Conservation (phyloP, 1,140 invertebrate genomes). For the Phymorhynchus buccinoides region DNA sequence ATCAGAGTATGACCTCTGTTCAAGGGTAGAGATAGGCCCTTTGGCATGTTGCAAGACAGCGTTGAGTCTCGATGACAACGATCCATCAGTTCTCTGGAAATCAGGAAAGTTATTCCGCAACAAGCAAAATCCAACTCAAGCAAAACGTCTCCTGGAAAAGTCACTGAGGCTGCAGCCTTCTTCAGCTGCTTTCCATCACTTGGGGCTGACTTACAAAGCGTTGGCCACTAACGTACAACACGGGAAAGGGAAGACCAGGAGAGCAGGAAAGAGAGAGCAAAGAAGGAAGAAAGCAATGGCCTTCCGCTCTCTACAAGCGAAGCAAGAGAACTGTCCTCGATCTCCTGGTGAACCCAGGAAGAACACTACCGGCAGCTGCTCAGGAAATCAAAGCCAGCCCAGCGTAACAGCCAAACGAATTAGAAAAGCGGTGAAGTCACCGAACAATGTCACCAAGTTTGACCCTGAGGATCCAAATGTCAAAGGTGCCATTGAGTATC, state of each 20-base stretch:
- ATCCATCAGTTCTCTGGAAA: constrained; percentile 23
- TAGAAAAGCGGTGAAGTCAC: constrained; percentile 17
- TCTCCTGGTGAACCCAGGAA: no score
- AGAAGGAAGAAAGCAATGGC: not conserved
- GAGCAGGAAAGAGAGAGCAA: not conserved
- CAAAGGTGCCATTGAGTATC: not conserved
- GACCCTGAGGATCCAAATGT: not conserved
- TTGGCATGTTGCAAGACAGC: constrained; percentile 11
- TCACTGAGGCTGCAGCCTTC: constrained; percentile 9
- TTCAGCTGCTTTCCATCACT: constrained; percentile 14
- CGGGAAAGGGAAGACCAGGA: constrained; percentile 7
- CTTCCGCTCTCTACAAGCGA: no score
- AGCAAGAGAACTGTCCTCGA: no score
- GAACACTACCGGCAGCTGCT: no score
- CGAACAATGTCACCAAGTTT: not conserved
- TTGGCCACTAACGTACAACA: not conserved
- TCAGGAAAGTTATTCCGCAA: constrained; percentile 8
- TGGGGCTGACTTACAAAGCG: constrained; percentile 17
- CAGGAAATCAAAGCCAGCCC: no score
- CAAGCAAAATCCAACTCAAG: not conserved
- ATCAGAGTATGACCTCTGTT: not conserved
- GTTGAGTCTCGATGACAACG: not conserved
- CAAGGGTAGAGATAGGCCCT: not conserved
- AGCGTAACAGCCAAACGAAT: not conserved
- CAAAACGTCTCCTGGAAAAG: constrained; percentile 22